Percentiles rank a stretch among this genome's conserved stretches.
Evolutionary conservation across 2,797 vertebrate genomes (phyloP).

Genomic region (Neosalanx taihuensis): DNA sequence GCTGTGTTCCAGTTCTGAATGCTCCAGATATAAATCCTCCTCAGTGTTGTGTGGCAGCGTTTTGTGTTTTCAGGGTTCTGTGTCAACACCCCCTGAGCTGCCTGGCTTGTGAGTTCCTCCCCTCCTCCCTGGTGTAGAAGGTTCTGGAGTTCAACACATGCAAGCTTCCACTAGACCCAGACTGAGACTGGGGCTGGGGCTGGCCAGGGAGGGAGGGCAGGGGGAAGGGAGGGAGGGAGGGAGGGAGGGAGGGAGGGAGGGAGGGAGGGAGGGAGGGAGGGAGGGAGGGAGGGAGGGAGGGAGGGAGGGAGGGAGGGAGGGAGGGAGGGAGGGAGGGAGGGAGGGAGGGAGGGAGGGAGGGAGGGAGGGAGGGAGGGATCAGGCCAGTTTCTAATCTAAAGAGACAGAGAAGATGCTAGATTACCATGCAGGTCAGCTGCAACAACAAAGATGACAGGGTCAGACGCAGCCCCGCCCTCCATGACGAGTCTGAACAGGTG

Average conservation of each 20-base stretch:
- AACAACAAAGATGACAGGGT: no score
- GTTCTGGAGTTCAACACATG: constrained; percentile 47
- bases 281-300: constrained; percentile 13
- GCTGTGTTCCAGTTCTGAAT: background rate
- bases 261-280: constrained; percentile 32
- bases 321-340: constrained; percentile 28
- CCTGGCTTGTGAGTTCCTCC: constrained; percentile 24
- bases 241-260: background rate
- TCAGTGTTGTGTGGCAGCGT: background rate
- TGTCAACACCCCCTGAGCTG: background rate
- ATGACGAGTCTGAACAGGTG: no score
- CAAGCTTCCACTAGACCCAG: constrained; percentile 52
- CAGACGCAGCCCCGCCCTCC: no score
- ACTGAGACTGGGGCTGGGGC: constrained; percentile 37
- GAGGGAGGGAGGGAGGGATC: no score
- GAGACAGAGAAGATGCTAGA: no score
- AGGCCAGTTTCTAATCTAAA: no score
- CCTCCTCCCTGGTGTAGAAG: constrained; percentile 46
- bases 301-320: constrained; percentile 32
- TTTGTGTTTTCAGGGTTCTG: background rate
- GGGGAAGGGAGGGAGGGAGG: constrained; percentile 33
- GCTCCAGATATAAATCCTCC: background rate
- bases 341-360: background rate
- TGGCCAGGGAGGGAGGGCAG: constrained; percentile 9
- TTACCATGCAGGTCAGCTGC: no score